Evolutionary conservation across 1,140 invertebrate species (phyloP), one percentile per base, ranked within the genome.

Genomic region (Drosophila varians): DNA sequence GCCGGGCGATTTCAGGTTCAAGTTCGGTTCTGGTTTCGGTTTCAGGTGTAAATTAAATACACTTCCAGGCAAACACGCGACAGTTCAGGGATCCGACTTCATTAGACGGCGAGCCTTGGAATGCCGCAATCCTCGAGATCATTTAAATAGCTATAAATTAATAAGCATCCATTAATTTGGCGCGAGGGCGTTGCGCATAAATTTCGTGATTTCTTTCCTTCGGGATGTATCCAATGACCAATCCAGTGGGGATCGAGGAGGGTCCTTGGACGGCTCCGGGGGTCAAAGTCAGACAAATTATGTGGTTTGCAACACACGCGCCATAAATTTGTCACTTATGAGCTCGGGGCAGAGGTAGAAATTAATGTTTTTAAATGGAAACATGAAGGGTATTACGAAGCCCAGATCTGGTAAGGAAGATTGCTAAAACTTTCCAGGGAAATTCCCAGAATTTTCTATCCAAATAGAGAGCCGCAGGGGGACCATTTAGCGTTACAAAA

Each of bases 91-190:
- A 75, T 78, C 56, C 60, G 69, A 87, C 82, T 86, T 86, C 82
- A 86, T 86, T 86, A 66, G 68, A 51, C 21, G 7, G 62, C 11
- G 40, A 43, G 55, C 71, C 70, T 74, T 74, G 70, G 71, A 74
- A 74, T 74, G 71, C 72, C 62, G 70, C 60, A 42, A 80, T 87
- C 80, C 80, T 80, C 69, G 65, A 52, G 74, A 87, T 77, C 77
- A 87, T 87, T 87, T 87, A 87, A 87, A 87, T 87, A 87, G 82
- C 82, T 74, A 87, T 87, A 87, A 87, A 87, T 87, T 87, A 87
- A 87, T 87, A 87, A 87, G 77, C 77, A 77, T 87, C 77, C 82
- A 87, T 87, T 87, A 87, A 87, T 87, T 87, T 87, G 83, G 77
- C 77, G 77, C 73, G 77, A 58, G 77, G 80, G 76, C 83, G 82